These are phyloP conservation scores for Muricea muricata DNA, from an alignment of 92 coral and sea anemone genomes.

Conservation along the genomic window DNA sequence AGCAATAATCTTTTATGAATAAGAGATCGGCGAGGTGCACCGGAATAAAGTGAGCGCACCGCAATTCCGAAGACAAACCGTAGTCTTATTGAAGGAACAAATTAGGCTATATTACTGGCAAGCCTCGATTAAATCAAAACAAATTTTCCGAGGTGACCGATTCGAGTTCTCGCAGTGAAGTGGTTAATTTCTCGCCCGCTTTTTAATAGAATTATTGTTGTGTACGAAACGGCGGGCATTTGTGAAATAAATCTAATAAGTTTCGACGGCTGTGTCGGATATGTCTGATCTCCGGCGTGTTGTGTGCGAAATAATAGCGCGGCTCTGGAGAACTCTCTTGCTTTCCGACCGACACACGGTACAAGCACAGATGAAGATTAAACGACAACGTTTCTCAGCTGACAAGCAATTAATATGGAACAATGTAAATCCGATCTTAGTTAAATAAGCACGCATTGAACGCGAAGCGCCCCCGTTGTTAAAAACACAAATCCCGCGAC, in stretches of 20 bases:
- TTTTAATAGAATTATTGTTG: slow-evolving; percentile 7
- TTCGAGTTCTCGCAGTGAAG: not conserved
- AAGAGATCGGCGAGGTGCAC: not conserved
- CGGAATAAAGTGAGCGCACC: slow-evolving; percentile 4
- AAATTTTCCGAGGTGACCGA: not conserved
- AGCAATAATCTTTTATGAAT: slow-evolving; percentile 6
- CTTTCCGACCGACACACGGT: not conserved
- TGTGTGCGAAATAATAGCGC: not conserved
- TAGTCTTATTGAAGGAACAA: not conserved
- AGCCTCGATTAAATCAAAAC: not conserved
- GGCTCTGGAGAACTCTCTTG: not conserved
- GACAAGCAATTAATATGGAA: slow-evolving; percentile 42
- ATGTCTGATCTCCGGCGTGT: slow-evolving; percentile 14
- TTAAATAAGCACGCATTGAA: slow-evolving; percentile 29
- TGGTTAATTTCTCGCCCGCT: not conserved
- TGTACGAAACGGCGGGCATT: slow-evolving; percentile 22
- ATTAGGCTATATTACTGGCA: slow-evolving; percentile 22
- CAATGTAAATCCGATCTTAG: slow-evolving; percentile 25
- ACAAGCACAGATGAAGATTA: slow-evolving; percentile 28
- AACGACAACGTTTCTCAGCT: not conserved
- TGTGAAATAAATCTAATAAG: slow-evolving; percentile 28
- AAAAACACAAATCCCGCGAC: slow-evolving; percentile 29
- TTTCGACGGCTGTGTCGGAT: slow-evolving; percentile 39
- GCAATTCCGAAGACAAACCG: slow-evolving; percentile 28
- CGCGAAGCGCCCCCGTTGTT: slow-evolving; percentile 34